Conservation (phyloP, 2,113 vertebrate species). For the Ellobius talpinus region DNA sequence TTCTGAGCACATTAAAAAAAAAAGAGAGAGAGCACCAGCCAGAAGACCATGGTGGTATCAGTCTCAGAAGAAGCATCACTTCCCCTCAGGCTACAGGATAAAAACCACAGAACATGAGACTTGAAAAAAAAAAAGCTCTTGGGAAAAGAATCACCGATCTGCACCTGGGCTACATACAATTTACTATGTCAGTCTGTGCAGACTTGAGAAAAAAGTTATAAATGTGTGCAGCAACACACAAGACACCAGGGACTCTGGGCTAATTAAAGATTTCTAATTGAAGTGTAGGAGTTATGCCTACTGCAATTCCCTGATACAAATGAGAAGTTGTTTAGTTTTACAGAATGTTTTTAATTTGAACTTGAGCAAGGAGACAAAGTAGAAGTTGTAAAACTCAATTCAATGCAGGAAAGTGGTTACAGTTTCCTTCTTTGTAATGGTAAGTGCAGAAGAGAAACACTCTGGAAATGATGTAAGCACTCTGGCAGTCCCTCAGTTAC, state of each 20-base stretch:
- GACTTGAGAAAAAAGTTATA: neutral
- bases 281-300: neutral
- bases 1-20: no score
- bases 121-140: neutral
- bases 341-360: constrained; percentile 14
- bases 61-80: neutral
- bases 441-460: neutral
- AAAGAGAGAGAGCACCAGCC: neutral
- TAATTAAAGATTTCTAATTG: constrained; percentile 26
- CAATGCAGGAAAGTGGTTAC: neutral
- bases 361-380: neutral
- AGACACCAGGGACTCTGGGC: neutral
- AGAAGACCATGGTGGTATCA: neutral
- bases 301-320: neutral
- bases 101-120: neutral
- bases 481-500: neutral
- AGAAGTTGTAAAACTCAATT: constrained; percentile 15
- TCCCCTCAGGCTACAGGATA: neutral
- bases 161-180: neutral
- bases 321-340: constrained; percentile 2
- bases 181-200: neutral
- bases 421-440: neutral
- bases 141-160: neutral
- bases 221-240: neutral
- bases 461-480: neutral